Percentiles rank a stretch among this genome's conserved stretches.
Evolutionary conservation across 23 tunicate genomes (phyloP).

Genomic region (Ciona savignyi): DNA sequence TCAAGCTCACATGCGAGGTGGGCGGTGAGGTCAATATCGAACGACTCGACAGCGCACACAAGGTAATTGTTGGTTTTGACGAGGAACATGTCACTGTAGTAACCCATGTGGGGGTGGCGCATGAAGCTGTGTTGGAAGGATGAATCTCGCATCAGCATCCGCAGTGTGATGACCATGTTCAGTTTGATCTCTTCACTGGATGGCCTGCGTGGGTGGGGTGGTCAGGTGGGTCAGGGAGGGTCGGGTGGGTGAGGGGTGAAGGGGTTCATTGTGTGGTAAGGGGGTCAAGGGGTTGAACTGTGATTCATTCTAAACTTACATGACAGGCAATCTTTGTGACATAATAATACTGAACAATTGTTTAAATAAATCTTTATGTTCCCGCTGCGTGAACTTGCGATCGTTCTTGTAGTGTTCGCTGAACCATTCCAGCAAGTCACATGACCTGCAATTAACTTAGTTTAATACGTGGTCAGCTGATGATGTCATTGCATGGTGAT

Average conservation of each 20-base stretch:
- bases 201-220: background rate
- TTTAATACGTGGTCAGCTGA: no score
- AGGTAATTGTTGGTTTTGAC: constrained; percentile 36
- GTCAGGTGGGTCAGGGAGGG: no score
- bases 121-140: constrained; percentile 38
- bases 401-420: constrained; percentile 48
- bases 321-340: constrained; percentile 3
- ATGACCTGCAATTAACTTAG: no score
- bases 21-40: constrained; percentile 39
- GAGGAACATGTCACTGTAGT: constrained; percentile 51
- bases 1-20: constrained; percentile 30
- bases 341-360: constrained; percentile 10
- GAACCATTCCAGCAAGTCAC: constrained; percentile 78
- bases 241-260: no score
- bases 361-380: constrained; percentile 27
- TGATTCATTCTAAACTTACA: background rate
- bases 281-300: no score
- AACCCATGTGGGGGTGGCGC: constrained; percentile 7
- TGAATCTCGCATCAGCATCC: constrained; percentile 72
- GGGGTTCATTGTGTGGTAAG: no score
- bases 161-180: constrained; percentile 34
- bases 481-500: no score
- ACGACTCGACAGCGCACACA: constrained; percentile 34
- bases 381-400: constrained; percentile 38
- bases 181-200: constrained; percentile 42